phyloP scores from a whole-genome alignment of 2,888 invertebrate species.

The Anthoptus insignis region DNA sequence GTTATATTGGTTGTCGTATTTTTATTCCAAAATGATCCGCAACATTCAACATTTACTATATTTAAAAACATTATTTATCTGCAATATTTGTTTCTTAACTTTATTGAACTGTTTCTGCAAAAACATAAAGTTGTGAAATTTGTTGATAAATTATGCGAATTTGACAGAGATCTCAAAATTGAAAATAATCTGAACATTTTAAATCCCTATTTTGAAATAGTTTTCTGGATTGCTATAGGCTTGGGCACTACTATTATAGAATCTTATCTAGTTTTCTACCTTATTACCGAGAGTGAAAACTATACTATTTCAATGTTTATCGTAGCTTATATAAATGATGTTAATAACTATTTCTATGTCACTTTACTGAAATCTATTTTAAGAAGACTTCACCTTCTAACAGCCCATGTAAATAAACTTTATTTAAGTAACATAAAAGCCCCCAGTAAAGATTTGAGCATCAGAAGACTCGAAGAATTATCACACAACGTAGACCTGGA shows the following conservation, averaged over 20 bases:
- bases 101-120: constrained; percentile 54
- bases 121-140: constrained; percentile 56
- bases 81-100: constrained; percentile 59
- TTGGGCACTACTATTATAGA: too few species aligned
- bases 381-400: constrained; percentile 61
- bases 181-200: constrained; percentile 53
- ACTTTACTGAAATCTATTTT: constrained; percentile 59
- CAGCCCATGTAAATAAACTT: too few species aligned
- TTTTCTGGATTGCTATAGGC: constrained; percentile 49
- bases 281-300: not conserved
- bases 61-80: constrained; percentile 54
- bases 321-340: constrained; percentile 60
- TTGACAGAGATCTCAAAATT: constrained; percentile 64
- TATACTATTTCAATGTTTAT: constrained; percentile 41
- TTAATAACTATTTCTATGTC: constrained; percentile 64
- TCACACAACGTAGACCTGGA: constrained; percentile 60
- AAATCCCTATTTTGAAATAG: constrained; percentile 46
- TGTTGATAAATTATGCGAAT: constrained; percentile 59
- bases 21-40: not conserved
- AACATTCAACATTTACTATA: constrained; percentile 53
- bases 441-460: not conserved
- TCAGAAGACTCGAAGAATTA: constrained; percentile 57
- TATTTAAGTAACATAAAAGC: constrained; percentile 27
- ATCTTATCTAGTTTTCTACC: too few species aligned
- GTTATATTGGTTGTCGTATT: not conserved